A percentile compares a stretch with the other conserved stretches of the same genome.
Conservation (phyloP, 2,888 invertebrate genomes). For the Aspidiotus destructor region DNA sequence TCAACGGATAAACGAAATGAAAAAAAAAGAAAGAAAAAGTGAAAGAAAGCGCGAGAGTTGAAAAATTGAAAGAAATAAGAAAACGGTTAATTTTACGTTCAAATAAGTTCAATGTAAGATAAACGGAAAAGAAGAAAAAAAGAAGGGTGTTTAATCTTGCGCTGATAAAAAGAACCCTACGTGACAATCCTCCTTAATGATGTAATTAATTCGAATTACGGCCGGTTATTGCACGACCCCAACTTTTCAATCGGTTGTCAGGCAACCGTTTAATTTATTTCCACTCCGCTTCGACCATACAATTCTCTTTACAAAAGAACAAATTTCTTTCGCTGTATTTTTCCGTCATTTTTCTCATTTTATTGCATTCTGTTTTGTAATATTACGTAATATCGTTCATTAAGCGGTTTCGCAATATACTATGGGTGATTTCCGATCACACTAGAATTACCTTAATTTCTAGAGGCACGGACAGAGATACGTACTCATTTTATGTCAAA, state of each 20-base stretch:
- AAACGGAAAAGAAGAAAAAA: constrained; percentile 18
- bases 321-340: constrained; percentile 7
- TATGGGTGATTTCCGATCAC: constrained; percentile 27
- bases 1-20: too few relatives aligned
- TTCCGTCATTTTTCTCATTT: constrained; percentile 16
- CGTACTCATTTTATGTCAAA: too few relatives aligned
- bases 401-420: constrained; percentile 23
- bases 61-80: constrained; percentile 14
- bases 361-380: constrained; percentile 5
- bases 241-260: constrained; percentile 31
- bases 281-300: constrained; percentile 12
- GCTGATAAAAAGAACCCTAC: constrained; percentile 32
- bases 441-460: constrained; percentile 21
- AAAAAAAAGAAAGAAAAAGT: not conserved
- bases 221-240: constrained; percentile 28
- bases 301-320: constrained; percentile 25
- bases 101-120: constrained; percentile 26
- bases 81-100: constrained; percentile 29
- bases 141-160: constrained; percentile 29
- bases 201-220: constrained; percentile 35
- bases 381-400: constrained; percentile 12
- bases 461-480: not conserved
- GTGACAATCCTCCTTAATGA: constrained; percentile 36
- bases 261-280: constrained; percentile 32
- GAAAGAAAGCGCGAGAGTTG: not conserved